These are phyloP conservation scores for Oryzias dopingdopingensis DNA, from an alignment of 2,797 vertebrate genomes.

Conservation along the genomic window DNA sequence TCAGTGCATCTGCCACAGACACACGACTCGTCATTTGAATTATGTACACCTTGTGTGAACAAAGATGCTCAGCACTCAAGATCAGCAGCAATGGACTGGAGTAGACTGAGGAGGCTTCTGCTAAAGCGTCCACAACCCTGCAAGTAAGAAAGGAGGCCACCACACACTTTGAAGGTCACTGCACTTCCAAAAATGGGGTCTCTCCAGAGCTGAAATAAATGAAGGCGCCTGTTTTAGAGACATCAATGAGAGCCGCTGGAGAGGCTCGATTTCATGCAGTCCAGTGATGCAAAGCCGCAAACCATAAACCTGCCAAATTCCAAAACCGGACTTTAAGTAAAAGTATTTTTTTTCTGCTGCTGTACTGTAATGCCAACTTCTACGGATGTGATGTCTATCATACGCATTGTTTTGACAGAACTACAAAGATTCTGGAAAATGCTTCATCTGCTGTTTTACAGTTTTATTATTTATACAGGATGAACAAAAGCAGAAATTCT, in stretches of 20 bases:
- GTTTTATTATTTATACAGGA: too few relatives aligned
- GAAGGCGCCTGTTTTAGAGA: constrained; percentile 66
- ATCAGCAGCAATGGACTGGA: constrained; percentile 7
- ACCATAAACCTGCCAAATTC: not conserved
- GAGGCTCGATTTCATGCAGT: constrained; percentile 27
- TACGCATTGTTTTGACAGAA: too few relatives aligned
- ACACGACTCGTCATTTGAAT: constrained; percentile 68
- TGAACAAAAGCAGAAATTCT: too few relatives aligned
- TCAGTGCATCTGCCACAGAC: constrained; percentile 48
- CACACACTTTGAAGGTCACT: constrained; percentile 70
- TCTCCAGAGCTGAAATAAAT: constrained; percentile 71
- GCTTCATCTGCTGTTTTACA: too few relatives aligned
- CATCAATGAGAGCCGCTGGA: constrained; percentile 46
- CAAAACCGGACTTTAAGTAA: constrained; percentile 5
- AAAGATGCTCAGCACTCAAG: constrained; percentile 14
- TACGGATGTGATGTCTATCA: too few relatives aligned
- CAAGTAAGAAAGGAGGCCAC: constrained; percentile 55
- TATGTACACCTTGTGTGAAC: constrained; percentile 45
- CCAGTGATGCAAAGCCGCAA: constrained; percentile 8
- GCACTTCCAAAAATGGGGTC: constrained; percentile 71
- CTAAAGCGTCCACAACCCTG: constrained; percentile 28
- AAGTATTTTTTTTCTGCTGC: not conserved
- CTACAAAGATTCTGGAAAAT: too few relatives aligned
- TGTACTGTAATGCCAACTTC: not conserved
- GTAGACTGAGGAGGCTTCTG: constrained; percentile 27